phyloP scores from a whole-genome alignment of 2,888 invertebrate genomes.

The Clanis bilineata region DNA sequence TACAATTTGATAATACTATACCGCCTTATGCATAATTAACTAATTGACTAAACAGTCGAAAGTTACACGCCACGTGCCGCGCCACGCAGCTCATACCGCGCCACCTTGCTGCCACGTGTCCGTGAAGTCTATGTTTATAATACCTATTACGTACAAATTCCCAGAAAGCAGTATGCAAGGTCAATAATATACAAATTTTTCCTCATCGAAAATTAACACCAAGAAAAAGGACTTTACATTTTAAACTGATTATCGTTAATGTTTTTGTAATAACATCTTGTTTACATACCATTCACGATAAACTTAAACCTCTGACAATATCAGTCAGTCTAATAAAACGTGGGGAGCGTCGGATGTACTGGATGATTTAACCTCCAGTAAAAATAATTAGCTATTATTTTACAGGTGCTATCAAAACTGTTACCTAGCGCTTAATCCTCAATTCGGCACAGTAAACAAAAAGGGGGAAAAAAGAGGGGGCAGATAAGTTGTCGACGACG shows the following conservation, averaged over 20 bases:
- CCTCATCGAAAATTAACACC: background rate
- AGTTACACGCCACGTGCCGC: no score
- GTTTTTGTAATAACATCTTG: background rate
- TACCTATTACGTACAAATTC: background rate
- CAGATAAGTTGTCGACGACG: constrained; percentile 14
- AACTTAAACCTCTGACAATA: background rate
- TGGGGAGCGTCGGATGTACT: background rate
- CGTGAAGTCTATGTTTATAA: background rate
- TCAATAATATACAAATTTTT: background rate
- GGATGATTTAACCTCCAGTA: no score
- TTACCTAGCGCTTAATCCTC: background rate
- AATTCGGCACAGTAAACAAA: background rate
- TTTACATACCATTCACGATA: background rate
- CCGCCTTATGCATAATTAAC: no score
- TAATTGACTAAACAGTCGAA: no score
- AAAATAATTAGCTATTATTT: background rate
- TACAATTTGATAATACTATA: no score
- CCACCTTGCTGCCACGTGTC: background rate
- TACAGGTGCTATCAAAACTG: background rate
- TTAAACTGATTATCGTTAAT: background rate
- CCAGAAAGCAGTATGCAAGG: background rate
- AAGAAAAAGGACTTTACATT: background rate
- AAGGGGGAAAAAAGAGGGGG: background rate
- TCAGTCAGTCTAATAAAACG: background rate
- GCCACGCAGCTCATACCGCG: no score